Evolutionary conservation across 2,797 vertebrate species (phyloP), one percentile per base, ranked within the genome.

Genomic region (Chlorospingus flavigularis): DNA sequence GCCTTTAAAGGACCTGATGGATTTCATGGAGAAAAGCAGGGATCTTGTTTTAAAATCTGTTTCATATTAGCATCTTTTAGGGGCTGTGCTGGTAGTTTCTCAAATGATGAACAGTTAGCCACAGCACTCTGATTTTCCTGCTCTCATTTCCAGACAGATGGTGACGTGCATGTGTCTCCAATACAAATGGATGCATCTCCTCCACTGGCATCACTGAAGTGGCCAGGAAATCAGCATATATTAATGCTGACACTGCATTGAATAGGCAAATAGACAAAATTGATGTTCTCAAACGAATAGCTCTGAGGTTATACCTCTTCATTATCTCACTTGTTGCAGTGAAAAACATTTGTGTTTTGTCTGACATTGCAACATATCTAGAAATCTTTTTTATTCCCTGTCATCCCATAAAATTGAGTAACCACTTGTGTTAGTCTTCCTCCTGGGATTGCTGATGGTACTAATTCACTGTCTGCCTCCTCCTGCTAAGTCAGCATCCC

Each of bases 251-350:
- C 25, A 8, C 37, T 63, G 25, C 28, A 7, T 74, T 80, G 65
- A 83, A 74, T 80, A 76, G 68, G 42, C 39, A 92, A 92, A 89
- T 53, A 92, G 63, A 67, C 57, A 91, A 82, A 92, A 94, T 54
- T 71, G 35, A 67, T 67, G 57, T 82, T 85, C 89, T 89, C 60
- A 85, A 62, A 37, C 43, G 45, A 75, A 73, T 7, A 60, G 48
- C 39, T 91, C 55, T 60, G 60, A 81, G 67, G 53, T 67, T 82
- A 15, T 73, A 39, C n/a, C 17, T 77, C 53, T 95, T 88, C 51
- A 37, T 93, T 82, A 76, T 50, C 35, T 82, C 60, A 48, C 43
- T 92, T 60, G 25, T 79, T 85, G 77, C 33, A 57, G 24, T 82
- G 55, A 76, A 82, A 82, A 25, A 2, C 9, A 37, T 51, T 40